Evolutionary conservation across 2,113 vertebrate species (phyloP), one percentile per base, ranked within the genome.

Genomic region (Dendrocopos noguchii): DNA sequence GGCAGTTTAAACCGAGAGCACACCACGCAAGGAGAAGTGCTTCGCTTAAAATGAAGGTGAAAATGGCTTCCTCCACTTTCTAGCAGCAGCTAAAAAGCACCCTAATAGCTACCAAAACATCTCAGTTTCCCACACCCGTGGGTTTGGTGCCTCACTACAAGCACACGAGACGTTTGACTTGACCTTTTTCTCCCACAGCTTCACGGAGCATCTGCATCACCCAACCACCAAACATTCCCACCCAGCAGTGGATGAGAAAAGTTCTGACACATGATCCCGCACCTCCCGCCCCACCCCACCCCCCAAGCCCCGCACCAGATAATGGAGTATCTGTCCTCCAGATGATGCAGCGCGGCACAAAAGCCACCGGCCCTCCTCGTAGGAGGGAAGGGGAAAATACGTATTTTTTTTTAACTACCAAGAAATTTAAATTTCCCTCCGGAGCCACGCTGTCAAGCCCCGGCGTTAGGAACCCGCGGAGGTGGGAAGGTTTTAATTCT

Each of bases 291-390:
- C 36, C 8, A 36, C 64, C 2, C 1, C 66, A 14, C 15, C 5
- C 42, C 42, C 13, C 42, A 15, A 42, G 42, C 42, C 42, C 42
- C 42, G 42, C 42, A 6, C 15, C 87, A 31, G 57, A 63, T 74
- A 85, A 74, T 52, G 70, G 61, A 73, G 52, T 55, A 19, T 75
- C 80, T 84, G 70, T 56, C 19, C 73, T 90, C 82, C 86, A 81
- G 83, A 84, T 47, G 89, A 90, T 71, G 46, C 29, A 3, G 59
- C 5, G 17, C 19, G 0, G 68, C 83, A 93, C 91, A 82, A 93
- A 91, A 93, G 94, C 59, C 0, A 15, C 5, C 1, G 55, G 47
- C 27, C 7, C 64, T 33, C 63, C 12, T 3, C 28, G 6, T 0
- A 1, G 22, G 16, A 24, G 8, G 1, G 3, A 6, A 7, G 9